Conservation (phyloP, 64 coral and sea anemone species). For the Montipora capricornis region DNA sequence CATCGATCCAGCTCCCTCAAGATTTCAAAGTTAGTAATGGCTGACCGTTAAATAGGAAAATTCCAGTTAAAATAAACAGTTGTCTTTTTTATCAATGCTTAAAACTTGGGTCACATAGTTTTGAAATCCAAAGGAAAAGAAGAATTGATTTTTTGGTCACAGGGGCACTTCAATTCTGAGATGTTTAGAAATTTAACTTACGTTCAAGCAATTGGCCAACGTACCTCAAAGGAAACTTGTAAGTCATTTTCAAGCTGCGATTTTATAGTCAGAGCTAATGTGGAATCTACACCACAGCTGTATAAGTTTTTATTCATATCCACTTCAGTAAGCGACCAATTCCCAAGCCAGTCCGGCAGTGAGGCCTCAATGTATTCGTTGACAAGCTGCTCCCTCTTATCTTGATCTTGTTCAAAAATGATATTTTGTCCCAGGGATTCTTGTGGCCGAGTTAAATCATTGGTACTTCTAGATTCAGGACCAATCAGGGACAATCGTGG, state of each 20-base stretch:
- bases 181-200: too few species aligned
- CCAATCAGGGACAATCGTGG: not conserved
- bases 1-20: too few species aligned
- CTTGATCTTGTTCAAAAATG: slow-evolving; percentile 40
- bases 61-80: too few species aligned
- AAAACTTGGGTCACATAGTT: too few species aligned
- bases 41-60: too few species aligned
- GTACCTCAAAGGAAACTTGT: slow-evolving; percentile 72
- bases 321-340: slow-evolving; percentile 33
- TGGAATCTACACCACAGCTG: slow-evolving; percentile 83
- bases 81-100: too few species aligned
- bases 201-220: not conserved
- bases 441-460: not conserved
- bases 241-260: slow-evolving; percentile 56
- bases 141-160: too few species aligned
- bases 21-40: too few species aligned
- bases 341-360: slow-evolving; percentile 42
- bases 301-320: slow-evolving; percentile 71
- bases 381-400: slow-evolving; percentile 34
- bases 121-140: too few species aligned
- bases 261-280: slow-evolving; percentile 61
- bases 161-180: too few species aligned
- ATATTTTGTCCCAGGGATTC: slow-evolving; percentile 48
- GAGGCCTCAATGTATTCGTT: slow-evolving; percentile 33
- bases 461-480: not conserved